Evolutionary conservation across 1,140 invertebrate genomes (phyloP), one percentile per base, ranked within the genome.

Genomic region (Hormaphis cornu): DNA sequence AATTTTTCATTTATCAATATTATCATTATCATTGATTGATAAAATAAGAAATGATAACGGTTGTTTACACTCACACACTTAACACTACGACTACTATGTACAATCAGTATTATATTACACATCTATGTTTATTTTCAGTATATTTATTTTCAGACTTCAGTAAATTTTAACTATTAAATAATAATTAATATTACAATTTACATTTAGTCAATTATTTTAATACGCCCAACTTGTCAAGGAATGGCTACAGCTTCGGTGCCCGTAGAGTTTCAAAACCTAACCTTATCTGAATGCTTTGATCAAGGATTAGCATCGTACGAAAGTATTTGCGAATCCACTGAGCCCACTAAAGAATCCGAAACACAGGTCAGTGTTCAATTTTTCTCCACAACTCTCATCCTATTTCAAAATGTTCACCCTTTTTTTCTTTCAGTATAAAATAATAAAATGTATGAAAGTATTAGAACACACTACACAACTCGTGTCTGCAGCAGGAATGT

Each of bases 381-480:
- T 54, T 48, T 48, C n/a, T n/a, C n/a, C n/a, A n/a, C n/a, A n/a
- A n/a, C n/a, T n/a, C n/a, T n/a, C n/a, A n/a, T n/a, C n/a, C n/a
- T n/a, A n/a, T n/a, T n/a, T n/a, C n/a, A n/a, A n/a, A n/a, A n/a
- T n/a, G n/a, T n/a, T n/a, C 54, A 28, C 48, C 12, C 6, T 69
- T 40, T 33, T 71, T 18, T 18, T 73, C 58, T 79, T 79, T 53
- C 75, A 90, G 88, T 78, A 79, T 42, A 83, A 84, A 72, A 81
- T 93, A 0, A 87, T 83, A 76, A 82, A 81, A 72, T 80, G 83
- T 8, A 91, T 93, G 79, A 78, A 80, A 22, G 82, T 85, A 37
- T 85, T 93, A 69, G 91, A 94, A 80, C 81, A 89, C 74, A 81
- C 85, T 2, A 94, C 91, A 18, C 83, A 81, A 72, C 77, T 91